phyloP scores from a whole-genome alignment of 2,888 invertebrate species.

The Marasmarcha lunaedactyla region DNA sequence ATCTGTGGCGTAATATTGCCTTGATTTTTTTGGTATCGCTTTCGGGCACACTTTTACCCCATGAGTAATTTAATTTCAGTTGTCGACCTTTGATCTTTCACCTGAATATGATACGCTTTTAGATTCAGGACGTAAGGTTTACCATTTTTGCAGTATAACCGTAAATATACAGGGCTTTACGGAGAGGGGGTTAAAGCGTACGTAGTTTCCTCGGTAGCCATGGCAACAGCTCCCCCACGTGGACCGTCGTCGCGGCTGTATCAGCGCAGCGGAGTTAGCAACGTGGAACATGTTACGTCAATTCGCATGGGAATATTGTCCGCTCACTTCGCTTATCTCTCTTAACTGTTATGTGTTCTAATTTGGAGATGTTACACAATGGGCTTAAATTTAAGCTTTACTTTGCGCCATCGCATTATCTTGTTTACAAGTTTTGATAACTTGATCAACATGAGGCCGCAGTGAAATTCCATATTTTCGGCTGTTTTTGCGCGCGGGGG shows the following conservation, averaged over 20 bases:
- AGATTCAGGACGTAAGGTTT: not conserved
- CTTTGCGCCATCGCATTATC: too few species aligned
- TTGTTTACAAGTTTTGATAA: too few species aligned
- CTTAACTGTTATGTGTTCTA: too few species aligned
- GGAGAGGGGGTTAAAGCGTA: constrained; percentile 40
- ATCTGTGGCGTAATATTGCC: not conserved
- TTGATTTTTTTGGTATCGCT: not conserved
- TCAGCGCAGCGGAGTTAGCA: constrained; percentile 44
- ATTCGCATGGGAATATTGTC: constrained; percentile 28
- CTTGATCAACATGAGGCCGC: too few species aligned
- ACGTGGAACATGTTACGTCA: constrained; percentile 28
- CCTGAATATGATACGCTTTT: not conserved
- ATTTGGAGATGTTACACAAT: too few species aligned
- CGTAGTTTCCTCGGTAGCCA: constrained; percentile 60
- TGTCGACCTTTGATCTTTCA: not conserved
- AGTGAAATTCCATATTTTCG: too few species aligned
- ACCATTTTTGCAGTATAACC: not conserved
- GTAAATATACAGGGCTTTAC: constrained; percentile 9
- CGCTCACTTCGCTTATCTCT: too few species aligned
- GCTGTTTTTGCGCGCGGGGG: too few species aligned
- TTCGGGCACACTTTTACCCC: not conserved
- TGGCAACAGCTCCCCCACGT: constrained; percentile 55
- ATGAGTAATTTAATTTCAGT: not conserved
- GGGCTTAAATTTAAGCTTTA: too few species aligned
- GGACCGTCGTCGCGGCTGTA: constrained; percentile 30